Evolutionary conservation across 1,140 invertebrate genomes (phyloP), one percentile per base, ranked within the genome.

Genomic region (Drosophila kurseongensis): DNA sequence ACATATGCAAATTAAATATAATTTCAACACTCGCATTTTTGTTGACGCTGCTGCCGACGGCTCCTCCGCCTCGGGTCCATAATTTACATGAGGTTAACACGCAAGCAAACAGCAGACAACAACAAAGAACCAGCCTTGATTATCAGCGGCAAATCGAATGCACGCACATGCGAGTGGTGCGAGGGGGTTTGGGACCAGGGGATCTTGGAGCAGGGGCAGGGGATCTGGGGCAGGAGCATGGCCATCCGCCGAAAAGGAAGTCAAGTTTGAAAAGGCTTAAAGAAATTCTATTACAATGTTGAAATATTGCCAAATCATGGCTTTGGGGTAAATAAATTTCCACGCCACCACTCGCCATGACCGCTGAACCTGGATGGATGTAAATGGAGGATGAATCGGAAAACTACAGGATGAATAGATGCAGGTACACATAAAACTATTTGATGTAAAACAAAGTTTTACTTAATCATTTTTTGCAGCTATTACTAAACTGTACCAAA

Each of bases 241-340:
- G 56, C 16, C 35, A 65, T 48, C 52, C 38, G 27, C 55, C 55
- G 59, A 56, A 80, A 82, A 65, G 71, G 57, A 83, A 79, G 67
- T 78, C 78, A 82, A 66, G 54, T 80, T 63, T 80, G 45, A 51
- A 79, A 62, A 78, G 75, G 55, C 60, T 57, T 32, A 78, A 79
- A 80, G 80, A 88, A 89, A 84, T 88, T 88, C 83, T 88, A 89
- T 88, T 88, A 82, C 83, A 88, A 80, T 82, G 80, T 80, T 89
- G 84, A 89, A 89, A 89, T 89, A 89, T 89, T 80, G 84, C 84
- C 84, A 89, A 89, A 89, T 89, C 80, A 89, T 89, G 84, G 84
- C 85, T 84, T 62, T 67, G 84, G 74, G 79, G 85, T 89, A 84
- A 84, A 89, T 89, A 89, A 89, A 89, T 89, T 84, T 89, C 80